These are phyloP conservation scores for Eleutherodactylus coqui DNA, from an alignment of 2,797 vertebrate genomes.

Conservation along the genomic window DNA sequence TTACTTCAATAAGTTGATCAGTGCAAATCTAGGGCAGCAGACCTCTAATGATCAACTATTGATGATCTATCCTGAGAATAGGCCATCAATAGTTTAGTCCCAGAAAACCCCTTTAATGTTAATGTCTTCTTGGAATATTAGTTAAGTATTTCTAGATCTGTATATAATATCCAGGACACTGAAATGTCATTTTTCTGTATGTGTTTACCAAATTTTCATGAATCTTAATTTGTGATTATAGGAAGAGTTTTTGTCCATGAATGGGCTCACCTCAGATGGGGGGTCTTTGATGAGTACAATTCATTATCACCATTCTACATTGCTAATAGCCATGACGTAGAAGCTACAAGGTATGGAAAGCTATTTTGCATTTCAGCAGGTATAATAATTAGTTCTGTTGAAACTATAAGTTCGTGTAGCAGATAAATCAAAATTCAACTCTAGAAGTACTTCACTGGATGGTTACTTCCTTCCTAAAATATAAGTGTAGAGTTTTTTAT, in stretches of 20 bases:
- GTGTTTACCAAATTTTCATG: neutral
- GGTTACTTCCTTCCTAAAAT: too few species aligned
- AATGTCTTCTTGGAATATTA: neutral
- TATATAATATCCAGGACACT: neutral
- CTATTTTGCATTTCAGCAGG: neutral
- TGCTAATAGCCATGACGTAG: neutral
- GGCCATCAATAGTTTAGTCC: too few species aligned
- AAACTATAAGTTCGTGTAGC: neutral
- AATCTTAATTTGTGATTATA: constrained; percentile 57
- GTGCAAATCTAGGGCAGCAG: too few species aligned
- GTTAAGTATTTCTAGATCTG: neutral
- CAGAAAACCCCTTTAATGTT: too few species aligned
- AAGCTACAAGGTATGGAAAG: constrained; percentile 70
- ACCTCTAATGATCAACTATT: too few species aligned
- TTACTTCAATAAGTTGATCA: too few species aligned
- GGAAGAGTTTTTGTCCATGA: constrained; percentile 74
- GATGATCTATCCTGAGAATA: too few species aligned
- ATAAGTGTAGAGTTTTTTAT: too few species aligned
- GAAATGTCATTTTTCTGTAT: neutral
- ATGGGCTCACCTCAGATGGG: constrained; percentile 77
- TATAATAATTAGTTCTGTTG: neutral
- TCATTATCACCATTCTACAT: constrained; percentile 70
- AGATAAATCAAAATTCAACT: too few species aligned
- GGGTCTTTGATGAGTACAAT: constrained; percentile 75
- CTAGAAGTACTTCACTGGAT: too few species aligned